phyloP scores from a whole-genome alignment of 2,113 vertebrate genomes.

The Ellobius talpinus region DNA sequence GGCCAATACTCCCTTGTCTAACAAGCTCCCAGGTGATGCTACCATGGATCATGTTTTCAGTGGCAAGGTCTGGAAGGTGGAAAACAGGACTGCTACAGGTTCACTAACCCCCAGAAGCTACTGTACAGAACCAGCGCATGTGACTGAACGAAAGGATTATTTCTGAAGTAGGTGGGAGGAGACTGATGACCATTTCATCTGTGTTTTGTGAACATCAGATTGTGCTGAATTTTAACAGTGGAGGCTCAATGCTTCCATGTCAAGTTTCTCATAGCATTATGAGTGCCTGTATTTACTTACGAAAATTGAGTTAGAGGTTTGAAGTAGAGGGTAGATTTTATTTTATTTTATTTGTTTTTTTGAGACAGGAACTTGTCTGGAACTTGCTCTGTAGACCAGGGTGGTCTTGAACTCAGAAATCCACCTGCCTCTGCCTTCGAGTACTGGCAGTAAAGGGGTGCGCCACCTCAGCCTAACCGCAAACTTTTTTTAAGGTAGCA shows the following conservation, averaged over 20 bases:
- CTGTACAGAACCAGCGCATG: not conserved
- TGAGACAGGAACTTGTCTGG: not conserved
- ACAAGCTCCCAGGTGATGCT: conserved; percentile 45
- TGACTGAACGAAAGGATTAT: conserved; percentile 5
- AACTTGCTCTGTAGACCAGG: not conserved
- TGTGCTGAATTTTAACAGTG: conserved; percentile 44
- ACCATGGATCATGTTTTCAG: not conserved
- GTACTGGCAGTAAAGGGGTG: not conserved
- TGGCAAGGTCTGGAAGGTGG: conserved; percentile 16
- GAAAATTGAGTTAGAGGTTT: conserved; percentile 30
- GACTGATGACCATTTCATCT: conserved; percentile 12
- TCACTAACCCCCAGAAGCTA: not conserved
- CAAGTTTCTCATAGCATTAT: conserved; percentile 1
- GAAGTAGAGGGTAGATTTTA: conserved; percentile 39
- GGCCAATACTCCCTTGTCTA: not conserved
- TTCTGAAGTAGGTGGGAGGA: conserved; percentile 24
- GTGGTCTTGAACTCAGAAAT: not conserved
- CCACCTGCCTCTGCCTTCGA: not conserved
- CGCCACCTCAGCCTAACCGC: not conserved
- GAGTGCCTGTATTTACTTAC: conserved; percentile 41
- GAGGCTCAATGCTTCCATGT: conserved; percentile 21
- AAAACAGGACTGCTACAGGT: not conserved
- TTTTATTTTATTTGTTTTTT: not conserved
- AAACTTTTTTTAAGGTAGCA: not conserved
- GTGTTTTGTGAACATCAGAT: not conserved